These are phyloP conservation scores for Candoia aspera DNA, from an alignment of 2,113 vertebrate species.

Conservation along the genomic window DNA sequence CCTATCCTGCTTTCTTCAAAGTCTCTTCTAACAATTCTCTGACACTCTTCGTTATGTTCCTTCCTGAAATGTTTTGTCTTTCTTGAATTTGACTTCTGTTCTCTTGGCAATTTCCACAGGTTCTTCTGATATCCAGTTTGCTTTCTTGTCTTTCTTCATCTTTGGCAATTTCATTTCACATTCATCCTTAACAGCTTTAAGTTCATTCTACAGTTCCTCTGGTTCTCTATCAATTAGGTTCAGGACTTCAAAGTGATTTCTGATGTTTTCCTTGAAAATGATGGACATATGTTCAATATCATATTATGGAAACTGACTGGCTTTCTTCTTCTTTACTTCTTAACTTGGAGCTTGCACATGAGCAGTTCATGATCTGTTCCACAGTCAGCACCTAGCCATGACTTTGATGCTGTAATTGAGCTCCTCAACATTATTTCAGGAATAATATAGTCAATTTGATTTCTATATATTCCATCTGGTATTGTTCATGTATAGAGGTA, in stretches of 20 bases:
- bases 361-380: neutral
- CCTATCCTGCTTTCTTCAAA: neutral
- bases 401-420: neutral
- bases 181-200: neutral
- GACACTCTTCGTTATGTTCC: neutral
- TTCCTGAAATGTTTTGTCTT: neutral
- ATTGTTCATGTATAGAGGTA: neutral
- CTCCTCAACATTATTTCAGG: neutral
- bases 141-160: neutral
- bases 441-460: neutral
- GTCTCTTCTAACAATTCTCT: neutral
- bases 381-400: neutral
- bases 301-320: neutral
- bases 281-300: neutral
- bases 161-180: neutral
- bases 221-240: neutral
- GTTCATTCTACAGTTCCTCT: neutral
- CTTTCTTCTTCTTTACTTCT: neutral
- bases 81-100: neutral
- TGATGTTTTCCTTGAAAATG: neutral
- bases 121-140: neutral
- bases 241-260: neutral
- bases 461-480: neutral
- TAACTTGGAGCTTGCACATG: neutral
- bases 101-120: neutral